Evolutionary conservation across 2,888 invertebrate species (phyloP).

Genomic region (Deilephila elpenor): DNA sequence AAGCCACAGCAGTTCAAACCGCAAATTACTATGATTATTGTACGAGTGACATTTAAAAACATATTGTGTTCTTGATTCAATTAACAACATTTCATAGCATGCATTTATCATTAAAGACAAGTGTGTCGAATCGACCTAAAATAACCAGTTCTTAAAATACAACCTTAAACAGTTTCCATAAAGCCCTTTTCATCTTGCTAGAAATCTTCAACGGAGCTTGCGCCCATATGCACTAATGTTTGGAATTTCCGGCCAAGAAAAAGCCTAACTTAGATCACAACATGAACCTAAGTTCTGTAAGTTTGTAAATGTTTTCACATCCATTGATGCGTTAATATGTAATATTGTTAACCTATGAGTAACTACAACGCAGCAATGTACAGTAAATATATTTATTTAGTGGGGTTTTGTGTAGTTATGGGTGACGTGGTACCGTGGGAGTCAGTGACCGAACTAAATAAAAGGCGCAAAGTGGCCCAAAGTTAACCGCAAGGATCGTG

Average conservation of each 20-base stretch:
- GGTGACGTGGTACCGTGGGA: slow-evolving; percentile 8
- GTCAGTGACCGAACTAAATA: slow-evolving; percentile 4
- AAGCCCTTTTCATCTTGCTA: neutral
- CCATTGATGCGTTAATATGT: neutral
- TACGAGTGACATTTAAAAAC: slow-evolving; percentile 3
- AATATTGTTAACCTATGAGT: too few relatives aligned
- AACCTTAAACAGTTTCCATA: neutral
- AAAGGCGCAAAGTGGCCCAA: slow-evolving; percentile 4
- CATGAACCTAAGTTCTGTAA: neutral
- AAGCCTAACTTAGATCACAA: slow-evolving; percentile 13
- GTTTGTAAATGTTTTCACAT: neutral
- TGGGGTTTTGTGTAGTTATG: neutral
- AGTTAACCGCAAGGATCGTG: slow-evolving; percentile 19
- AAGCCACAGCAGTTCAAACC: neutral
- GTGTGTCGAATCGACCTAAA: slow-evolving; percentile 1
- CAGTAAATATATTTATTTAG: neutral
- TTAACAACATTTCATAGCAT: neutral
- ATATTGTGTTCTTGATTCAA: neutral
- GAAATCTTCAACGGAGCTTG: neutral
- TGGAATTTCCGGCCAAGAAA: slow-evolving; percentile 26
- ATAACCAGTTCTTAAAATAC: neutral
- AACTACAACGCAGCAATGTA: neutral
- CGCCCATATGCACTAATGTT: slow-evolving; percentile 15
- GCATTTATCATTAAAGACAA: neutral
- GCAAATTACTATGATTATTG: neutral